A percentile compares a stretch with the other conserved stretches of the same genome.
Conservation (phyloP, 2,888 invertebrate genomes). For the Deilephila porcellus region DNA sequence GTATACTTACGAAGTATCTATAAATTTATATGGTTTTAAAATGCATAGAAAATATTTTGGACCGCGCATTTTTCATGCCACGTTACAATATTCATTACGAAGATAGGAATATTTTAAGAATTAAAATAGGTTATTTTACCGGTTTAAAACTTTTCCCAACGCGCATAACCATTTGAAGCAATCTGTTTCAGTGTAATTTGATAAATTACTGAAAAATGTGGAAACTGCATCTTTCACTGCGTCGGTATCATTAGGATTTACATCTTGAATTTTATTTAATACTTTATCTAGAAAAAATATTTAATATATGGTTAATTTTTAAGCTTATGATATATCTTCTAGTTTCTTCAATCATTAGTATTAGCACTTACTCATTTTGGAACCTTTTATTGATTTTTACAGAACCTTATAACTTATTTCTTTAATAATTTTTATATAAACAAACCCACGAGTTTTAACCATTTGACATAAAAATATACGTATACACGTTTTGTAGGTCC, state of each 20-base stretch:
- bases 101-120: background rate
- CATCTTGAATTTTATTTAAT: conserved; percentile 64
- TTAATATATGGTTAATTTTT: background rate
- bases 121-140: conserved; percentile 67
- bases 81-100: background rate
- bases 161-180: conserved; percentile 61
- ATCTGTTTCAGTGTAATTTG: conserved; percentile 57
- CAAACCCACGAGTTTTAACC: conserved; percentile 23
- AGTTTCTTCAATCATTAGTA: background rate
- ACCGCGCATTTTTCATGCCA: background rate
- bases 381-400: background rate
- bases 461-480: background rate
- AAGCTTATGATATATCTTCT: background rate
- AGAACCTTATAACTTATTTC: background rate
- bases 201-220: conserved; percentile 64
- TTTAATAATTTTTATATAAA: background rate
- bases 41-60: too few relatives aligned
- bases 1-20: too few relatives aligned
- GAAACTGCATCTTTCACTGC: conserved; percentile 68
- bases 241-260: conserved; percentile 72
- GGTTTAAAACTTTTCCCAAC: conserved; percentile 66
- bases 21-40: too few relatives aligned
- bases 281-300: conserved; percentile 12
- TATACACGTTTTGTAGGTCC: background rate
- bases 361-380: conserved; percentile 52